These are phyloP conservation scores for Philaenus spumarius DNA, from an alignment of 1,140 invertebrate genomes.

Conservation along the genomic window DNA sequence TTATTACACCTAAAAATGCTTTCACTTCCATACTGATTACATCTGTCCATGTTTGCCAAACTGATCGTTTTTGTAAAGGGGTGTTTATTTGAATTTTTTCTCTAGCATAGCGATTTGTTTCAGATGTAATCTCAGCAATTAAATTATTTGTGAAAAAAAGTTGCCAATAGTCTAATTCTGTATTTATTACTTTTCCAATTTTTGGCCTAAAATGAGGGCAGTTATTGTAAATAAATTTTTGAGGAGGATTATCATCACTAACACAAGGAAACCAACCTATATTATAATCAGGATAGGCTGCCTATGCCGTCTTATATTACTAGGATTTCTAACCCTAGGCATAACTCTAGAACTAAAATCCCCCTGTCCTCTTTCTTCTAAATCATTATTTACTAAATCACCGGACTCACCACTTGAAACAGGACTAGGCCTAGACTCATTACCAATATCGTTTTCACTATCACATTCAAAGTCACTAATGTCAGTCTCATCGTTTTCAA, in stretches of 20 bases:
- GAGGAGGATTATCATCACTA: background rate
- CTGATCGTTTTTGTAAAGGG: too few relatives aligned
- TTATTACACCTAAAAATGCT: slow-evolving; percentile 10
- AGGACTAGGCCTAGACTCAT: too few relatives aligned
- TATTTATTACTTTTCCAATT: background rate
- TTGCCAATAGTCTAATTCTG: slow-evolving; percentile 7
- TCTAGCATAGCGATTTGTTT: slow-evolving; percentile 2
- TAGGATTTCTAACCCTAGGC: background rate
- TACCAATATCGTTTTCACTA: too few relatives aligned
- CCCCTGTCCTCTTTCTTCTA: too few relatives aligned
- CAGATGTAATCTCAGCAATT: background rate
- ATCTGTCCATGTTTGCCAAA: slow-evolving; percentile 1
- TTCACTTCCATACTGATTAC: background rate
- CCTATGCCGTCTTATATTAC: too few relatives aligned
- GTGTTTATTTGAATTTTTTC: slow-evolving; percentile 2
- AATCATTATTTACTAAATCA: too few relatives aligned
- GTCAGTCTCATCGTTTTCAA: background rate
- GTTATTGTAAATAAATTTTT: too few relatives aligned
- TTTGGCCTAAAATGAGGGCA: background rate
- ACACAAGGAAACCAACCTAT: too few relatives aligned
- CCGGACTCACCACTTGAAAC: too few relatives aligned
- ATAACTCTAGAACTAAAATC: background rate
- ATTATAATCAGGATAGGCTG: background rate
- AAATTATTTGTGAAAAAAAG: slow-evolving; percentile 6
- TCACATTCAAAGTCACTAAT: too few relatives aligned